phyloP scores from a whole-genome alignment of 2,797 vertebrate species.

The Enteromius trimaculatus region DNA sequence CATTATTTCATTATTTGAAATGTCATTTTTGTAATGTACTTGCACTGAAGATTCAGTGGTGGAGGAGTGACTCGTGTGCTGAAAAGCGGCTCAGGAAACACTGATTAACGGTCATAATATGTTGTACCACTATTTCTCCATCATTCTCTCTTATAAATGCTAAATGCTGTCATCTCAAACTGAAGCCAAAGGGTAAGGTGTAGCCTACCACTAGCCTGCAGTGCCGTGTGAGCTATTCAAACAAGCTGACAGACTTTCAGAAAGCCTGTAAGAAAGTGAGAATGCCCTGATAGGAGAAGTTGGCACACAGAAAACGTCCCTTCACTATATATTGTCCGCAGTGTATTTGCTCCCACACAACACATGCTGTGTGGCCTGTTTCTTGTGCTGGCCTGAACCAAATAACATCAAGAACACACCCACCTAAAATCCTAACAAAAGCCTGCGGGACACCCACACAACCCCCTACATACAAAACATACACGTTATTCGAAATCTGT shows the following conservation, averaged over 20 bases:
- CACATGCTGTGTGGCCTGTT: conserved; percentile 38
- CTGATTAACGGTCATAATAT: background rate
- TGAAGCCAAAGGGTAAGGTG: conserved; percentile 1
- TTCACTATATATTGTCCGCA: conserved; percentile 11
- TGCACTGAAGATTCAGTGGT: background rate
- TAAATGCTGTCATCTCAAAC: conserved; percentile 23
- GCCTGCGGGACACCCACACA: conserved; percentile 46
- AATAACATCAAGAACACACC: conserved; percentile 45
- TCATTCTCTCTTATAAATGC: conserved; percentile 1
- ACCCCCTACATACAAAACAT: conserved; percentile 29
- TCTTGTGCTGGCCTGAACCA: conserved; percentile 37
- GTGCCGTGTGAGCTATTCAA: conserved; percentile 5
- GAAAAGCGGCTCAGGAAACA: background rate
- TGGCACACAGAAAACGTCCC: conserved; percentile 16
- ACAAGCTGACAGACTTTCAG: conserved; percentile 19
- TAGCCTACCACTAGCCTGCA: background rate
- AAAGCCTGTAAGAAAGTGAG: background rate
- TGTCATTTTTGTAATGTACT: background rate
- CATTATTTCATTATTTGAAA: background rate
- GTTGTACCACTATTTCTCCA: background rate
- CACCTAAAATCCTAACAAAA: conserved; percentile 22
- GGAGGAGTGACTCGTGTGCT: background rate
- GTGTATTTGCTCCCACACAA: conserved; percentile 51
- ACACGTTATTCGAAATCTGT: background rate
- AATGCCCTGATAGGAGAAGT: conserved; percentile 21